phyloP scores from a whole-genome alignment of 2,888 invertebrate species.

The Temnothorax unifasciatus region DNA sequence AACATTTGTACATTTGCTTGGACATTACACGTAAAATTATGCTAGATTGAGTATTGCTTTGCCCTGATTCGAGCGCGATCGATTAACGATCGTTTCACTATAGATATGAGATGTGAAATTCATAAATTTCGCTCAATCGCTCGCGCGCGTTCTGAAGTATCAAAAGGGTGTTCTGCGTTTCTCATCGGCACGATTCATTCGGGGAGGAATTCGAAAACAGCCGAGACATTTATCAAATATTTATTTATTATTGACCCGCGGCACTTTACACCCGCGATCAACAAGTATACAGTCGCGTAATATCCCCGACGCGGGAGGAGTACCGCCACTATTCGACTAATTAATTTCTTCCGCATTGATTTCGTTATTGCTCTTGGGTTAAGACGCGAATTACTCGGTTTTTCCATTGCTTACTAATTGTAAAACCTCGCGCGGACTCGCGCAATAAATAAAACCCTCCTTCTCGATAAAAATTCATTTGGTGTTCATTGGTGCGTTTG shows the following conservation, averaged over 20 bases:
- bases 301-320: neutral
- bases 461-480: conserved; percentile 44
- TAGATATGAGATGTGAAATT: conserved; percentile 58
- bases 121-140: conserved; percentile 43
- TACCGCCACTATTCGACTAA: conserved; percentile 35
- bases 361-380: conserved; percentile 47
- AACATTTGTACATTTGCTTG: conserved; percentile 70
- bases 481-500: conserved; percentile 26
- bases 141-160: conserved; percentile 44
- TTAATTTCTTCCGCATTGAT: conserved; percentile 34
- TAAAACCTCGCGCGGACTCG: neutral
- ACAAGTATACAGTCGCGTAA: conserved; percentile 16
- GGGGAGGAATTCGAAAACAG: conserved; percentile 44
- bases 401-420: conserved; percentile 9
- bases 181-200: conserved; percentile 47
- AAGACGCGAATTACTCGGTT: conserved; percentile 39
- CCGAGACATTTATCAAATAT: conserved; percentile 51
- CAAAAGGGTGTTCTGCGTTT: conserved; percentile 53
- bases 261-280: conserved; percentile 19
- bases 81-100: conserved; percentile 26
- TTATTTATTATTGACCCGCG: conserved; percentile 43
- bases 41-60: conserved; percentile 71
- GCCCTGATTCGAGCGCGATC: conserved; percentile 53
- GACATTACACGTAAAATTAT: conserved; percentile 67
- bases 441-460: conserved; percentile 8